Evolutionary conservation across 2,888 invertebrate species (phyloP).

Genomic region (Orthosia cruda): DNA sequence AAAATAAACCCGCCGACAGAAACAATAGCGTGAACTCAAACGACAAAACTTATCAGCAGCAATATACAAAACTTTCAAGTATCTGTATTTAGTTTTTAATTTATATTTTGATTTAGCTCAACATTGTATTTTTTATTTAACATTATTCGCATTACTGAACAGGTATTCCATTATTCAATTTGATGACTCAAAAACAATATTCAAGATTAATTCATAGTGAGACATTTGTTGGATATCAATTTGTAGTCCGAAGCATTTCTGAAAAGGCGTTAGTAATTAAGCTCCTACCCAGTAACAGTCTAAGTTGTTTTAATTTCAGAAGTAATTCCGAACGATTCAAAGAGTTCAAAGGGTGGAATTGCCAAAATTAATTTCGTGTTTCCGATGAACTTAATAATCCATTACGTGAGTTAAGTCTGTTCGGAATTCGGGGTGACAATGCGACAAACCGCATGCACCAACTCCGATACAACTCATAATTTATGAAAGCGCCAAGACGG

Average conservation of each 20-base stretch:
- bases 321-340: slow-evolving; percentile 45
- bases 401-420: slow-evolving; percentile 76
- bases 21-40: too few relatives aligned
- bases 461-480: slow-evolving; percentile 80
- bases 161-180: slow-evolving; percentile 3
- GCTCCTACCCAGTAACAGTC: slow-evolving; percentile 27
- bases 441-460: slow-evolving; percentile 76
- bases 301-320: slow-evolving; percentile 47
- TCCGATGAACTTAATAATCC: slow-evolving; percentile 60
- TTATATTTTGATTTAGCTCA: background rate
- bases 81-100: slow-evolving; percentile 6
- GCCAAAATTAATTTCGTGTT: slow-evolving; percentile 44
- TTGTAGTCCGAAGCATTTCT: slow-evolving; percentile 32
- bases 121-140: slow-evolving; percentile 4
- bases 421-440: slow-evolving; percentile 58
- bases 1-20: too few relatives aligned
- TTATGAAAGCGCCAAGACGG: slow-evolving; percentile 86
- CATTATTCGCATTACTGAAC: background rate
- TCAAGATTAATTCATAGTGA: slow-evolving; percentile 38
- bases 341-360: slow-evolving; percentile 51
- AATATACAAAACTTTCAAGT: too few relatives aligned
- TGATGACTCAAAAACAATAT: slow-evolving; percentile 25
- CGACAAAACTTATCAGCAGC: too few relatives aligned
- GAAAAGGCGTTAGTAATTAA: slow-evolving; percentile 45
- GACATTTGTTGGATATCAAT: slow-evolving; percentile 56